These are phyloP conservation scores for Ctenodactylus gundi DNA, from an alignment of 2,113 vertebrate species.

Conservation along the genomic window DNA sequence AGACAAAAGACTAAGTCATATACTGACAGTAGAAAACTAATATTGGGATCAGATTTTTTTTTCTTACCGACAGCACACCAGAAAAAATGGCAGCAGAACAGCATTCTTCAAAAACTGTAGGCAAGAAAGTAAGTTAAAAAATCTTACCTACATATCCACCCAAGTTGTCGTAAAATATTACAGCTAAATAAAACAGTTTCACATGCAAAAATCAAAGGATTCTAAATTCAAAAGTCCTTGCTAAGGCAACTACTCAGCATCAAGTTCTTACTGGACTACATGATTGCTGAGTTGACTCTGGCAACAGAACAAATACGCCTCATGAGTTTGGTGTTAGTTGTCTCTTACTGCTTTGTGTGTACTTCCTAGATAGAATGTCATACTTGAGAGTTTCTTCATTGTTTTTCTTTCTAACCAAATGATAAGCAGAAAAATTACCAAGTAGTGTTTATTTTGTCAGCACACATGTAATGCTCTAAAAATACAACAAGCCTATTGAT, in stretches of 20 bases:
- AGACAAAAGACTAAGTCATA: not conserved
- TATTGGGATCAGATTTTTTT: not conserved
- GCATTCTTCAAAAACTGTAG: not conserved
- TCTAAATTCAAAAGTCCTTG: not conserved
- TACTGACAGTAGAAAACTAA: not conserved
- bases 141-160: not conserved
- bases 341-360: not conserved
- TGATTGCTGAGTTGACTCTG: not conserved
- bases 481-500: not conserved
- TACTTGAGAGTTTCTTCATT: not conserved
- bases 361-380: not conserved
- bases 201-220: not conserved
- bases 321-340: not conserved
- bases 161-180: not conserved
- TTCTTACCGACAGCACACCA: not conserved
- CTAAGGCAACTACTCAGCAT: not conserved
- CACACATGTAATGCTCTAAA: not conserved
- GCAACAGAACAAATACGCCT: not conserved
- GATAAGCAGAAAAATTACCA: not conserved
- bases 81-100: not conserved
- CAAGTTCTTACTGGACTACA: not conserved
- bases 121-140: not conserved
- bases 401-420: constrained; percentile 5
- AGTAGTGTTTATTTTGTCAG: not conserved
- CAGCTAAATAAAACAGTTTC: not conserved